Evolutionary conservation across 2,113 vertebrate species (phyloP).

Genomic region (Chrysochloris asiatica): DNA sequence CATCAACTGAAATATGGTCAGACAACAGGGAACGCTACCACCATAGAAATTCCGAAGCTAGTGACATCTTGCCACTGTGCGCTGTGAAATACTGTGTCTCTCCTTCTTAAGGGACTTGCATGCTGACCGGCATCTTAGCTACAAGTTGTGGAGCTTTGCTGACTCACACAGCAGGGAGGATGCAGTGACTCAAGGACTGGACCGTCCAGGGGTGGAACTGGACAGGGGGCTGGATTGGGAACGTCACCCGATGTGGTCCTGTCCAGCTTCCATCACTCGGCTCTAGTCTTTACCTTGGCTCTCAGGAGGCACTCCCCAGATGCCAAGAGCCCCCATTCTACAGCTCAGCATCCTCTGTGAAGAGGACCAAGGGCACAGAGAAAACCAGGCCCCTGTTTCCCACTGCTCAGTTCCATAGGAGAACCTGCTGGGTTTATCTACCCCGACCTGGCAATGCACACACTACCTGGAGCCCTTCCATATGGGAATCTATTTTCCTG

Average conservation of each 20-base stretch:
- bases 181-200: neutral
- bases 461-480: too few relatives aligned
- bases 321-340: fast-evolving
- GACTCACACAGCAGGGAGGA: too few relatives aligned
- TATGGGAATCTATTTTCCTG: too few relatives aligned
- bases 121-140: neutral
- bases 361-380: too few relatives aligned
- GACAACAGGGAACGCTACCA: neutral
- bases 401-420: too few relatives aligned
- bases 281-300: fast-evolving
- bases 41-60: neutral
- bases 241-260: fast-evolving
- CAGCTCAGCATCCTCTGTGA: too few relatives aligned
- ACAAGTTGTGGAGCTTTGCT: neutral
- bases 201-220: fast-evolving
- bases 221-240: fast-evolving
- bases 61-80: neutral
- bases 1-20: neutral
- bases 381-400: too few relatives aligned
- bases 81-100: neutral
- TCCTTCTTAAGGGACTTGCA: fast-evolving
- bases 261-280: fast-evolving
- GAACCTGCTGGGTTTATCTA: too few relatives aligned
- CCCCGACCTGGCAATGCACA: too few relatives aligned
- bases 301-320: neutral